A percentile compares a stretch with the other conserved stretches of the same genome.
phyloP scores from a whole-genome alignment of 2,888 invertebrate genomes.

The Chydorus sphaericus region DNA sequence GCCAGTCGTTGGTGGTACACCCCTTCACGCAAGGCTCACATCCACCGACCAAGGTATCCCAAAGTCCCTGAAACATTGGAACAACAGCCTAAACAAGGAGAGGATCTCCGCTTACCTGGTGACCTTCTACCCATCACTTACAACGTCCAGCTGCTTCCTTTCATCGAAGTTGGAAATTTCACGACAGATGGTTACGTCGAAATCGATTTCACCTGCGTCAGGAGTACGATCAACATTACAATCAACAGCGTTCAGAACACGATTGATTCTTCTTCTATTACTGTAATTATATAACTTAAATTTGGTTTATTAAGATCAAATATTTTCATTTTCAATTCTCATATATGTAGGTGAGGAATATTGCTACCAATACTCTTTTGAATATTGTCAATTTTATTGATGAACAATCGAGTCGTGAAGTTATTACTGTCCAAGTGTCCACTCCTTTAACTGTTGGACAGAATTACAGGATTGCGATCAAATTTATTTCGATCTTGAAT shows the following conservation, averaged over 20 bases:
- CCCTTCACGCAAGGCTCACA: neutral
- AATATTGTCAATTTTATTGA: neutral
- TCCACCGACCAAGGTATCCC: neutral
- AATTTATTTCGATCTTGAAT: conserved; percentile 54
- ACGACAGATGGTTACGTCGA: conserved; percentile 19
- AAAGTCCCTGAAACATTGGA: neutral
- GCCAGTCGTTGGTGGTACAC: conserved; percentile 1
- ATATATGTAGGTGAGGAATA: neutral
- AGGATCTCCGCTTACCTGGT: conserved; percentile 11
- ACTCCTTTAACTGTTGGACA: conserved; percentile 41
- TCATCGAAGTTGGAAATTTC: conserved; percentile 19
- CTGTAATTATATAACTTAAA: conserved; percentile 23
- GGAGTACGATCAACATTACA: conserved; percentile 50
- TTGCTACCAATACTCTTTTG: neutral
- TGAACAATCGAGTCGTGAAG: conserved; percentile 2
- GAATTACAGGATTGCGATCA: conserved; percentile 50
- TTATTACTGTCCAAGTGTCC: neutral
- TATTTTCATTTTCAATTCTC: conserved; percentile 17
- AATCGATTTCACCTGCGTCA: conserved; percentile 19
- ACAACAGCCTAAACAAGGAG: conserved; percentile 5
- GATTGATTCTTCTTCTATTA: conserved; percentile 42
- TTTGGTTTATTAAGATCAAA: neutral
- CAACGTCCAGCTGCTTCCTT: conserved; percentile 18
- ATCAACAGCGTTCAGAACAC: conserved; percentile 56
- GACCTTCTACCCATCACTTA: conserved; percentile 3